Percentiles rank a stretch among this genome's conserved stretches.
These are phyloP conservation scores for Blomia tropicalis DNA, from an alignment of 2,888 invertebrate genomes.

Conservation along the genomic window DNA sequence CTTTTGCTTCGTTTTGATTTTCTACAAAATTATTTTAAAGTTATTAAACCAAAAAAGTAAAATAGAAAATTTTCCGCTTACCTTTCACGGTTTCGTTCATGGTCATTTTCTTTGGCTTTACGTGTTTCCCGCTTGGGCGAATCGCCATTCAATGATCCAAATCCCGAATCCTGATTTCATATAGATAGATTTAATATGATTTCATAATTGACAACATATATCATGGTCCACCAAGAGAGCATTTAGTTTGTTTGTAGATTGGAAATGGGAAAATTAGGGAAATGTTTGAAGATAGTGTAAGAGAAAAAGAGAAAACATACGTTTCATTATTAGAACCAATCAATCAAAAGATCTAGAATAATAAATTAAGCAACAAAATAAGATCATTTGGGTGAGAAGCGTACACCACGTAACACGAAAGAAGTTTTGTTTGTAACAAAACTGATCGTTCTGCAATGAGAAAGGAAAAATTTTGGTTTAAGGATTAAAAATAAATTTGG, in stretches of 20 bases:
- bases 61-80: slow-evolving; percentile 14
- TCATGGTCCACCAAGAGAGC: neutral
- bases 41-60: neutral
- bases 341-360: too few species aligned
- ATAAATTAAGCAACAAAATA: too few species aligned
- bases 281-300: neutral
- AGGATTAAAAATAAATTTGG: neutral
- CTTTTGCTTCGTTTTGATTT: slow-evolving; percentile 25
- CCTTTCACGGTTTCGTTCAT: slow-evolving; percentile 37
- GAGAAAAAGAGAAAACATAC: neutral
- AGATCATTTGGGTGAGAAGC: too few species aligned
- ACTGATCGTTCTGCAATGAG: too few species aligned
- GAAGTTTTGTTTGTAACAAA: too few species aligned
- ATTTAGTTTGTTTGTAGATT: too few species aligned
- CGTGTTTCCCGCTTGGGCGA: slow-evolving; percentile 7
- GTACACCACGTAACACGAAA: too few species aligned
- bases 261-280: neutral
- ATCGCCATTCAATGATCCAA: neutral
- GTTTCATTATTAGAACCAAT: too few species aligned
- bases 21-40: slow-evolving; percentile 26
- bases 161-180: slow-evolving; percentile 7
- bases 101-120: neutral
- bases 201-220: too few species aligned
- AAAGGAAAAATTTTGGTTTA: slow-evolving; percentile 1
- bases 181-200: slow-evolving; percentile 7